Percentiles rank a stretch among this genome's conserved stretches.
Evolutionary conservation across 2,113 vertebrate species (phyloP).

Genomic region (Holacanthus passer): DNA sequence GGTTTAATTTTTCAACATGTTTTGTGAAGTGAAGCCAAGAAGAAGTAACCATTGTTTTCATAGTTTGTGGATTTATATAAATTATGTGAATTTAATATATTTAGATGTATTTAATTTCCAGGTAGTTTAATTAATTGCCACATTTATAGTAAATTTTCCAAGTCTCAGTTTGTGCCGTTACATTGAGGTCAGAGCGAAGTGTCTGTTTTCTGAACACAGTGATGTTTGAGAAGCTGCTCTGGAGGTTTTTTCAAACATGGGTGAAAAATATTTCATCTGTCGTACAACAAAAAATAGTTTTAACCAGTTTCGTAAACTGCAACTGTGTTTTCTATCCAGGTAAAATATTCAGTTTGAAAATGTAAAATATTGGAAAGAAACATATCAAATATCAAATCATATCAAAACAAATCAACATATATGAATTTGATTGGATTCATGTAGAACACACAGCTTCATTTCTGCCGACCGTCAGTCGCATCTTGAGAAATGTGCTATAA

Average conservation of each 20-base stretch:
- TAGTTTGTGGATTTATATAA: neutral
- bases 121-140: neutral
- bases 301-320: neutral
- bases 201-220: neutral
- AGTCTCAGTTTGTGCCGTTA: neutral
- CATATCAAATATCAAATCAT: too few relatives aligned
- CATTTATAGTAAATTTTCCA: neutral
- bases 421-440: too few relatives aligned
- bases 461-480: neutral
- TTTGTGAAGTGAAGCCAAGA: neutral
- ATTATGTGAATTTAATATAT: conserved; percentile 29
- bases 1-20: neutral
- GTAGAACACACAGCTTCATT: neutral
- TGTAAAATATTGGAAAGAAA: neutral
- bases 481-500: neutral
- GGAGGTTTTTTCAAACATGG: too few relatives aligned
- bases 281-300: neutral
- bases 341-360: too few relatives aligned
- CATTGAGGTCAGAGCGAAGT: neutral
- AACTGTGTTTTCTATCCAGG: too few relatives aligned
- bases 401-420: too few relatives aligned
- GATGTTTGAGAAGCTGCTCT: neutral
- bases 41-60: neutral
- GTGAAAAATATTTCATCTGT: neutral
- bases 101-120: conserved; percentile 26